These are phyloP conservation scores for Rhinolophus sinicus DNA, from an alignment of 2,113 vertebrate genomes.

Conservation along the genomic window DNA sequence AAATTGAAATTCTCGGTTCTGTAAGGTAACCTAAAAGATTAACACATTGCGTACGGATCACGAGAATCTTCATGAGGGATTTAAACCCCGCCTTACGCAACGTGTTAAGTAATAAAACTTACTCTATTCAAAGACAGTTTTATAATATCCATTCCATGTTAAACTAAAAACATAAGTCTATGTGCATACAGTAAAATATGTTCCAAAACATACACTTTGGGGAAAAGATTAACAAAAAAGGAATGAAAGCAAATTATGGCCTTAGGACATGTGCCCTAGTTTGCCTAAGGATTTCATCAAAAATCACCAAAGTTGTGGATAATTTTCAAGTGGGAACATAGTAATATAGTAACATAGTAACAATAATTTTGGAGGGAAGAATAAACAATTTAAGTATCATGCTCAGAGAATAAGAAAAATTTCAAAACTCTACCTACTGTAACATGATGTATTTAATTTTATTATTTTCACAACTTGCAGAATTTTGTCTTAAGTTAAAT, in stretches of 20 bases:
- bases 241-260: background rate
- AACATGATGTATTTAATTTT: background rate
- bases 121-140: background rate
- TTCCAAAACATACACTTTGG: background rate
- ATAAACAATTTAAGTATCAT: background rate
- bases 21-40: background rate
- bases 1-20: background rate
- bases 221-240: background rate
- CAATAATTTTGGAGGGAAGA: background rate
- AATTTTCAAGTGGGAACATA: background rate
- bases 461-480: constrained; percentile 10
- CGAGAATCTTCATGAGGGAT: no score
- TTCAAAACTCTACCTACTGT: background rate
- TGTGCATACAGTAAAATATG: background rate
- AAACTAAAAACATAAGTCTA: background rate
- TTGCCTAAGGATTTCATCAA: constrained; percentile 12
- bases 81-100: no score
- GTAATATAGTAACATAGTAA: background rate
- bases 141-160: background rate
- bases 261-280: background rate
- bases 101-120: background rate
- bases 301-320: background rate
- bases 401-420: background rate
- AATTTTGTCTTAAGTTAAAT: background rate
- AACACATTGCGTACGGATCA: no score